Evolutionary conservation across 2,888 invertebrate species (phyloP), one percentile per base, ranked within the genome.

Genomic region (Epicampocera succincta): DNA sequence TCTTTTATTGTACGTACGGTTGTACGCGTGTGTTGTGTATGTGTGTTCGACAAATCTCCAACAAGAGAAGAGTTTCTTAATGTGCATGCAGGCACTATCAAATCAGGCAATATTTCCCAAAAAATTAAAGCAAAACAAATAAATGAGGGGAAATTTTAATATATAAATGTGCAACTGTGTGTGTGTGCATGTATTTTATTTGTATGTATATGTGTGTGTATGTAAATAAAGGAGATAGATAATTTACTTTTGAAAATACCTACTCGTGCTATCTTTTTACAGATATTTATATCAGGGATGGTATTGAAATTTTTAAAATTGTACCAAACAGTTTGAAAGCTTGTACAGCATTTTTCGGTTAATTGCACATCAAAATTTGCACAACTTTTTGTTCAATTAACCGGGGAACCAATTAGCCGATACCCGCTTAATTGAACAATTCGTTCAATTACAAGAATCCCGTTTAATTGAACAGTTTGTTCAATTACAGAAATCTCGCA

Each of bases 91-190:
- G 50, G 15, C 29, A 42, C 19, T 50, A 74, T 29, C 65, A 74
- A 74, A 74, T 66, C 74, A 74, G 74, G 29, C 46, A 48, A 66
- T 48, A 46, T n/a, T n/a, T n/a, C 25, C 61, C 54, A 40, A 19
- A 9, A 48, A 19, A 54, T 46, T 9, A 44, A 44, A 44, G 8
- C 11, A n/a, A 15, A 44, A 44, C n/a, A 56, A 44, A 29, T 6
- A 6, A 46, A 33, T 48, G 15, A 63, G 61, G 74, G 65, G 65
- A 58, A 29, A 74, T 65, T 58, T 66, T 56, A 56, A 46, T 65
- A 65, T 19, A 74, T 40, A 71, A 44, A 52, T 19, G 12, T n/a
- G 38, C n/a, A n/a, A n/a, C n/a, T n/a, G n/a, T n/a, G n/a, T 44
- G 17, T 15, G 19, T 33, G 25, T 19, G 9, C 13, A 42, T 12